Base-by-base conservation (phyloP, 2,888 invertebrate genomes). In the Ceramica pisi region DNA sequence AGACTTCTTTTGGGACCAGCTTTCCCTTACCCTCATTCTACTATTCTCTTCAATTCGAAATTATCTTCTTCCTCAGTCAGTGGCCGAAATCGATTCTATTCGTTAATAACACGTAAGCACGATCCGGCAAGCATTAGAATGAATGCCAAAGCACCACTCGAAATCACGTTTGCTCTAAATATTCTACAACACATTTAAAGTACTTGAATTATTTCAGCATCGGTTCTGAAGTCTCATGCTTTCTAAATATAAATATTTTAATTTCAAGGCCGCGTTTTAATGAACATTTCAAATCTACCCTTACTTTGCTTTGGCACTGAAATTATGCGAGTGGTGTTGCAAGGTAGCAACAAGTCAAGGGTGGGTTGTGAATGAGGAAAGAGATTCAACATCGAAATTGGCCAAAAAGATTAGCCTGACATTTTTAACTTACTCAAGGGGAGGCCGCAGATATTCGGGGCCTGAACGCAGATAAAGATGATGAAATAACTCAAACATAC, bases 121-220 rank as follows among this genome's bases (percentile, higher is more conserved):
- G 41, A 21, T 19, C 31, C 31, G 6, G 41, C 59, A 44, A 50
- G 44, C 59, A 80, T 50, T 74, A 38, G 62, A 63, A 63, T 63
- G 19, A 31, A 65, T 56, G 55, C 80, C 51, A 61, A 75, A 79
- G 64, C n/a, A 80, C 75, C 67, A 51, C 75, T 76, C 62, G 61
- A 75, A 67, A 61, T 31, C n/a, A 35, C 53, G n/a, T 79, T 79
- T 53, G 53, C n/a, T 59, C 63, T 53, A 75, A 56, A 76, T 63
- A 81, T 76, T 63, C 23, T 35, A 75, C 51, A 31, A 76, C 31
- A 60, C 21, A 78, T 63, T 48, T 51, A 19, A 44, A 81, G 23
- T 46, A 60, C 70, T 56, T 75, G 76, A 75, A 77, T 59, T 76
- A 75, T 80, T 76, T 68, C 53, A 2, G 50, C 50, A 35, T 41